Evolutionary conservation across 2,113 vertebrate species (phyloP).

Genomic region (Cyprinodon brontotheroides): DNA sequence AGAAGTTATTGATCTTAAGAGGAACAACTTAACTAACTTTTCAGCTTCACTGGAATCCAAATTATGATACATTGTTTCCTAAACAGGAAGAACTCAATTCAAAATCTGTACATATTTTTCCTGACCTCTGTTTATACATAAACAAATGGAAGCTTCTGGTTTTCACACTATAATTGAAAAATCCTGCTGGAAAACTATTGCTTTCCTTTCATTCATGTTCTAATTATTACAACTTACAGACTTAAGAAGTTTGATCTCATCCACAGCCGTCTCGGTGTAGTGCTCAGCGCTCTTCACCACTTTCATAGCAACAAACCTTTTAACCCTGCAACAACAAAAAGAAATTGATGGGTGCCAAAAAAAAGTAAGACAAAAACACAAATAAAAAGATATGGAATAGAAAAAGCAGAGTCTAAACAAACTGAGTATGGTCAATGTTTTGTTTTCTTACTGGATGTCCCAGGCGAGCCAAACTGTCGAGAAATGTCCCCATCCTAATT

Average conservation of each 20-base stretch:
- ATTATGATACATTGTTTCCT: background rate
- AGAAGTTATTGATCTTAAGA: background rate
- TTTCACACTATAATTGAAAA: background rate
- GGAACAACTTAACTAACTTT: background rate
- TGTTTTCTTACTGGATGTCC: slow-evolving; percentile 92
- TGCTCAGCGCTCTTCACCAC: slow-evolving; percentile 99
- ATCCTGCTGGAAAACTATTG: background rate
- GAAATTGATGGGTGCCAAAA: slow-evolving; percentile 17
- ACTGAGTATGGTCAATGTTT: background rate
- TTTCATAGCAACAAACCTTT: slow-evolving; percentile 98
- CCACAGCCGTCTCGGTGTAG: slow-evolving; percentile 96
- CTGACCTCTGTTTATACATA: background rate
- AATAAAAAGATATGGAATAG: background rate
- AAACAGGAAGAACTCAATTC: background rate
- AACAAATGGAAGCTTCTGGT: no score
- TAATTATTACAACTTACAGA: slow-evolving; percentile 83
- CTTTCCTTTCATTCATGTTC: background rate
- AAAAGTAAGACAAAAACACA: slow-evolving; percentile 12
- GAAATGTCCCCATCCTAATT: slow-evolving; percentile 98
- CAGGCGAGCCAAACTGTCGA: slow-evolving; percentile 98
- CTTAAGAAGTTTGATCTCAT: slow-evolving; percentile 95
- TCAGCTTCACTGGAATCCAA: background rate
- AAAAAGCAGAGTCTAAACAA: slow-evolving; percentile 2
- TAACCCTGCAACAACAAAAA: slow-evolving; percentile 81
- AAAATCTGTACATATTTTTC: background rate